Evolutionary conservation across 2,797 vertebrate genomes (phyloP).

Genomic region (Schizopygopsis pylzovi): DNA sequence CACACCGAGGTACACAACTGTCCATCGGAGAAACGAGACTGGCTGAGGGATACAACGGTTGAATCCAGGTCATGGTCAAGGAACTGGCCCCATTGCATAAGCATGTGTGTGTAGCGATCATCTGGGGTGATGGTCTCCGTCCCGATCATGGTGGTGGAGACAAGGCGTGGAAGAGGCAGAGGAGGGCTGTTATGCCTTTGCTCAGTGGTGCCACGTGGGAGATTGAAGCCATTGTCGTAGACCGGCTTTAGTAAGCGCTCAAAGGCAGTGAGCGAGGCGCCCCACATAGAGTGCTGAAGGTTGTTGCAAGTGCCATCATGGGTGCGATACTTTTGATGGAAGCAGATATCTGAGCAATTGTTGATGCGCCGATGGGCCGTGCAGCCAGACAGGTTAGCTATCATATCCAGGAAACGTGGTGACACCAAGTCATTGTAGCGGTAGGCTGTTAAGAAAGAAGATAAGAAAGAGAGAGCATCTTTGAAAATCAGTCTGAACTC

Average conservation of each 20-base stretch:
- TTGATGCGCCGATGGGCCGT: slow-evolving; percentile 91
- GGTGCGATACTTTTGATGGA: slow-evolving; percentile 96
- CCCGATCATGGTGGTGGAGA: slow-evolving; percentile 92
- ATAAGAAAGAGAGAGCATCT: not conserved
- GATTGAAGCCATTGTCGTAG: slow-evolving; percentile 97
- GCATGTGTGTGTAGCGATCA: slow-evolving; percentile 93
- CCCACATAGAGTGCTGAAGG: slow-evolving; percentile 98
- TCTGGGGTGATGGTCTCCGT: slow-evolving; percentile 92
- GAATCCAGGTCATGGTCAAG: slow-evolving; percentile 96
- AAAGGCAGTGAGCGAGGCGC: slow-evolving; percentile 94
- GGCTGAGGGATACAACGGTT: slow-evolving; percentile 92
- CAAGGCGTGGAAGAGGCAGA: slow-evolving; percentile 89
- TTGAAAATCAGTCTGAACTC: not conserved
- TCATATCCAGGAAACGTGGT: slow-evolving; percentile 92
- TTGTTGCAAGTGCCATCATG: slow-evolving; percentile 98
- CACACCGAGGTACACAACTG: slow-evolving; percentile 90
- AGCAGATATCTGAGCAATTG: slow-evolving; percentile 98
- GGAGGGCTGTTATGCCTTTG: slow-evolving; percentile 82
- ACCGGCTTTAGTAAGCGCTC: slow-evolving; percentile 92
- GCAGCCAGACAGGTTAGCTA: slow-evolving; percentile 96
- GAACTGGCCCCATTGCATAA: slow-evolving; percentile 99
- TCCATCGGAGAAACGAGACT: slow-evolving; percentile 95
- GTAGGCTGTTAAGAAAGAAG: slow-evolving; percentile 80
- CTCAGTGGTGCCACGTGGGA: slow-evolving; percentile 86
- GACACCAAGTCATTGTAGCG: slow-evolving; percentile 98